A percentile compares a stretch with the other conserved stretches of the same genome.
Evolutionary conservation across 2,888 invertebrate genomes (phyloP).

Genomic region (Amaurobius ferox): DNA sequence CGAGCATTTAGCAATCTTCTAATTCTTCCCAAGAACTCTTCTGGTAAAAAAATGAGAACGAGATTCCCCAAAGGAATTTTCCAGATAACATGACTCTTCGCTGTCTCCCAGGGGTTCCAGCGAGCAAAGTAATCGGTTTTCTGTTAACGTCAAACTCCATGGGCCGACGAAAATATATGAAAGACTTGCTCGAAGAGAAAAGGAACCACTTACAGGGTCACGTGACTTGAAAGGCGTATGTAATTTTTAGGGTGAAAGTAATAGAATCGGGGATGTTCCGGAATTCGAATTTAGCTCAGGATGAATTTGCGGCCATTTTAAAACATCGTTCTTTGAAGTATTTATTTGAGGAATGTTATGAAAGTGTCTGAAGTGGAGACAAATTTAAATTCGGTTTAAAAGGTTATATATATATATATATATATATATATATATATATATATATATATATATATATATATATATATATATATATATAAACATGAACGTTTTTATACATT

Average conservation of each 20-base stretch:
- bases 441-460: no score
- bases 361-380: no score
- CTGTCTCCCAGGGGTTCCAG: neutral
- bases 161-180: constrained; percentile 6
- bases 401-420: no score
- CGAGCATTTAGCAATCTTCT: no score
- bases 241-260: neutral
- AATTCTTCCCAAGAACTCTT: neutral
- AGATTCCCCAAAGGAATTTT: neutral
- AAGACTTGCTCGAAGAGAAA: neutral
- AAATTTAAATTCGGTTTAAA: no score
- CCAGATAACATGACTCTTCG: neutral
- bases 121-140: constrained; percentile 9
- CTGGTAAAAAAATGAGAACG: neutral
- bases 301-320: no score
- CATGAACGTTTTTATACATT: no score
- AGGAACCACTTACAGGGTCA: constrained; percentile 14
- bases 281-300: neutral
- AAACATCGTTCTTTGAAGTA: neutral
- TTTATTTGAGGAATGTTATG: no score
- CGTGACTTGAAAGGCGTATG: constrained; percentile 12
- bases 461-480: no score
- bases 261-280: neutral
- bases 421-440: no score
- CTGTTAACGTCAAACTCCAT: constrained; percentile 13